Conservation (phyloP, 30 jellyfish, hydroid and myxozoan species). For the Hydractinia symbiolongicarpus region DNA sequence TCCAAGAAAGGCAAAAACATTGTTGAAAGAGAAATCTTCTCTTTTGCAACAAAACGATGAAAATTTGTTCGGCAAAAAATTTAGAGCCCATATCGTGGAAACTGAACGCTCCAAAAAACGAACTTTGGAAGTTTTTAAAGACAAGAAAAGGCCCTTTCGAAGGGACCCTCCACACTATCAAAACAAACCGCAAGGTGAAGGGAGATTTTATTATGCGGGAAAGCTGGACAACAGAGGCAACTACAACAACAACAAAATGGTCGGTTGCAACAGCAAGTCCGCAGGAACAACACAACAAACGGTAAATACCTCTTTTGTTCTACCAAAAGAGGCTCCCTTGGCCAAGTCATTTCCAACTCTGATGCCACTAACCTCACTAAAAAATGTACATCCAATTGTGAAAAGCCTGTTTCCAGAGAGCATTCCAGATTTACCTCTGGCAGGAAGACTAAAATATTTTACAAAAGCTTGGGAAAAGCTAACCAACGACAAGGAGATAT, state of each 20-base stretch:
- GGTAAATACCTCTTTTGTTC: no score
- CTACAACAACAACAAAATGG: no score
- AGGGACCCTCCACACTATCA: conserved; percentile 8
- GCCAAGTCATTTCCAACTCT: neutral
- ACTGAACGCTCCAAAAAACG: neutral
- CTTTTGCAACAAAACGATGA: neutral
- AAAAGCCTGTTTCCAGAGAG: neutral
- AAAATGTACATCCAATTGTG: conserved; percentile 2
- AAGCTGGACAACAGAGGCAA: no score
- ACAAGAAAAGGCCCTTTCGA: conserved; percentile 10
- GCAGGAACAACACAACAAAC: no score
- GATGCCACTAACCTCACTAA: neutral
- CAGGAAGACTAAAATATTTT: conserved; percentile 8
- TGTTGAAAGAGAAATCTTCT: neutral
- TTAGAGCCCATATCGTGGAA: neutral
- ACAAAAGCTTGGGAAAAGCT: neutral
- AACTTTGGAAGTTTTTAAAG: no score
- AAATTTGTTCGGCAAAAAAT: neutral
- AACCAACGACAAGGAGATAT: conserved; percentile 10
- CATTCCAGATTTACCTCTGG: conserved; percentile 17
- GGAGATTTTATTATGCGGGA: conserved; percentile 1
- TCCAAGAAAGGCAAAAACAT: conserved; percentile 2
- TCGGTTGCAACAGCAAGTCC: no score
- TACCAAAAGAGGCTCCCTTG: no score
- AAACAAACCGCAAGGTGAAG: conserved; percentile 1